Conservation (phyloP, 2,888 invertebrate species). For the Drosophila hamatofila region DNA sequence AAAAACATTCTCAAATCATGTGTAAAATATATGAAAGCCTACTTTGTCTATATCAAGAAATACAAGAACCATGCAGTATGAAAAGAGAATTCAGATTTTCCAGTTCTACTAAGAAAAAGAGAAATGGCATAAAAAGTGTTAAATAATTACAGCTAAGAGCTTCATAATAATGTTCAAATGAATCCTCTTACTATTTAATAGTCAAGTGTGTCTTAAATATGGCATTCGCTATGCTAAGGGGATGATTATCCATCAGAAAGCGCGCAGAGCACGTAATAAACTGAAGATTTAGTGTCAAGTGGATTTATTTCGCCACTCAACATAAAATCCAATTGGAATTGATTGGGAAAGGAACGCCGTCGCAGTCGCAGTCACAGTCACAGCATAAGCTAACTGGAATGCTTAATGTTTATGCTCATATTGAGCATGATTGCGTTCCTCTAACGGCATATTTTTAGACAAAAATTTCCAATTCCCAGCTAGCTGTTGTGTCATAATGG, state of each 20-base stretch:
- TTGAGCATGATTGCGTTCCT: constrained; percentile 11
- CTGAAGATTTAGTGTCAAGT: constrained; percentile 35
- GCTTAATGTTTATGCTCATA: constrained; percentile 40
- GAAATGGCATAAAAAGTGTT: not conserved
- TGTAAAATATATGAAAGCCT: too few relatives aligned
- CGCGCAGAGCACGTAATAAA: constrained; percentile 5
- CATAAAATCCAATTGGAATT: constrained; percentile 14
- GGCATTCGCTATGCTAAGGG: constrained; percentile 6
- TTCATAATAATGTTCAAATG: constrained; percentile 5
- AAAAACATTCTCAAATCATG: too few relatives aligned
- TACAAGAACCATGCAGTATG: not conserved
- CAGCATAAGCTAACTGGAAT: constrained; percentile 8
- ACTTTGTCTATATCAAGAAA: too few relatives aligned
- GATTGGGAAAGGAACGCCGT: constrained; percentile 16
- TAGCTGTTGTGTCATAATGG: constrained; percentile 42
- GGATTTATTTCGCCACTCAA: constrained; percentile 11
- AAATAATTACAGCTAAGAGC: constrained; percentile 20
- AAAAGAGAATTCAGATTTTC: not conserved
- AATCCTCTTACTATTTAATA: constrained; percentile 24
- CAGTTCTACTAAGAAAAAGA: not conserved
- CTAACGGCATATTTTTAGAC: constrained; percentile 43
- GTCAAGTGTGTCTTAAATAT: constrained; percentile 18
- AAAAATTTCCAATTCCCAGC: constrained; percentile 27
- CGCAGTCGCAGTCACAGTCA: not conserved
- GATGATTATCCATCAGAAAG: constrained; percentile 18